Evolutionary conservation across 2,113 vertebrate genomes (phyloP).

Genomic region (Oxyura jamaicensis): DNA sequence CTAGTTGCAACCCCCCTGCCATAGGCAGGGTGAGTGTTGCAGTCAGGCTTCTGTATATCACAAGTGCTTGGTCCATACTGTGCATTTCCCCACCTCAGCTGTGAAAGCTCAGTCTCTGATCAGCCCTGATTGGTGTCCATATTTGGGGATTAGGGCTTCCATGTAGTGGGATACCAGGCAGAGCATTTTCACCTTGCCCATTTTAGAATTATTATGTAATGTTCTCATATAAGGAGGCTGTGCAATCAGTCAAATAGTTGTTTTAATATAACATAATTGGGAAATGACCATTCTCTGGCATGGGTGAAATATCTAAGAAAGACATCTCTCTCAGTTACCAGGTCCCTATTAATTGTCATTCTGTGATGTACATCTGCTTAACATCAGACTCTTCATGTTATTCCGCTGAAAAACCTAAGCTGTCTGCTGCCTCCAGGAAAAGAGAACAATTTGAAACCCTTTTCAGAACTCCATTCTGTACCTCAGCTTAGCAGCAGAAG

Average conservation of each 20-base stretch:
- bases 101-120: not conserved
- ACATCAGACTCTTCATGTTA: constrained; percentile 2
- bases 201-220: not conserved
- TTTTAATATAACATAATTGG: not conserved
- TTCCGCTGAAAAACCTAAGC: constrained; percentile 17
- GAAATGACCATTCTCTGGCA: not conserved
- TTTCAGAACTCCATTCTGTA: constrained; percentile 24
- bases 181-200: not conserved
- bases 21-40: not conserved
- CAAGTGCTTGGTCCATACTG: not conserved
- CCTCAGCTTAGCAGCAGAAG: constrained; percentile 32
- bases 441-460: not conserved
- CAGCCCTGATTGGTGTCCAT: not conserved
- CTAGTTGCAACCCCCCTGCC: no score
- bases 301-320: not conserved
- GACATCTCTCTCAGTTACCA: not conserved
- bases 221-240: not conserved
- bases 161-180: not conserved
- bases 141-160: not conserved
- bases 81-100: not conserved
- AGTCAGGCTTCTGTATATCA: not conserved
- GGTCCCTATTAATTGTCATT: not conserved
- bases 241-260: not conserved
- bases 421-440: not conserved
- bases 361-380: constrained; percentile 24